A percentile compares a stretch with the other conserved stretches of the same genome.
Evolutionary conservation across 2,797 vertebrate genomes (phyloP).

Genomic region (Ceyx erithaca): DNA sequence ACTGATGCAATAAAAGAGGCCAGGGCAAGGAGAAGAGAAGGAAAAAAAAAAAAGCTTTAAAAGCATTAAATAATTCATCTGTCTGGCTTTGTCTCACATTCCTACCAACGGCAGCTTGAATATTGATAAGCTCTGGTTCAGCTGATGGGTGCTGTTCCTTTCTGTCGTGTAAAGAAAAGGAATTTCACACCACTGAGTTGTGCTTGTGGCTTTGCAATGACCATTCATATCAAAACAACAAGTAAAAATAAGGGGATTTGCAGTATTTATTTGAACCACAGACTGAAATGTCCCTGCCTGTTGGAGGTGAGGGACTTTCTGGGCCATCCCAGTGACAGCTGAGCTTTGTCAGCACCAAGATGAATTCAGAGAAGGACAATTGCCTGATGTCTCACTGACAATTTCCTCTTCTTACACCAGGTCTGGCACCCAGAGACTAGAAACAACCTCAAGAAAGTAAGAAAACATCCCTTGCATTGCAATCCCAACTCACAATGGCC

Average conservation of each 20-base stretch:
- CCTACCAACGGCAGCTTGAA: conserved; percentile 24
- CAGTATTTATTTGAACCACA: background rate
- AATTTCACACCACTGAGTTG: background rate
- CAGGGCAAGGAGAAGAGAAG: background rate
- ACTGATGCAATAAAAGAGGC: conserved; percentile 38
- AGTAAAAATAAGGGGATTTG: background rate
- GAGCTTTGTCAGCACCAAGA: background rate
- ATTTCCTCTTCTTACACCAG: background rate
- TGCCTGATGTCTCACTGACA: background rate
- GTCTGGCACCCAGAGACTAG: background rate
- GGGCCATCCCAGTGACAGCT: background rate
- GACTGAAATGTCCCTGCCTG: background rate
- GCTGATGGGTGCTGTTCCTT: background rate
- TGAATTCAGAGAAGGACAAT: background rate
- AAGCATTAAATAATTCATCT: conserved; percentile 69
- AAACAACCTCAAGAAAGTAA: background rate
- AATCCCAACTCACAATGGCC: background rate
- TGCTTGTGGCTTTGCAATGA: background rate
- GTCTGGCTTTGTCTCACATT: conserved; percentile 48
- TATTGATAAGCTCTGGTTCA: conserved; percentile 33
- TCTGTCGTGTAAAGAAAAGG: background rate
- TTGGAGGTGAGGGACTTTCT: background rate
- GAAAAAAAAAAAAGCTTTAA: background rate
- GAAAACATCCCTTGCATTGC: background rate
- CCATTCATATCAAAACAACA: background rate